Conservation (phyloP, 1,140 invertebrate species). For the Hycleus cichorii region DNA sequence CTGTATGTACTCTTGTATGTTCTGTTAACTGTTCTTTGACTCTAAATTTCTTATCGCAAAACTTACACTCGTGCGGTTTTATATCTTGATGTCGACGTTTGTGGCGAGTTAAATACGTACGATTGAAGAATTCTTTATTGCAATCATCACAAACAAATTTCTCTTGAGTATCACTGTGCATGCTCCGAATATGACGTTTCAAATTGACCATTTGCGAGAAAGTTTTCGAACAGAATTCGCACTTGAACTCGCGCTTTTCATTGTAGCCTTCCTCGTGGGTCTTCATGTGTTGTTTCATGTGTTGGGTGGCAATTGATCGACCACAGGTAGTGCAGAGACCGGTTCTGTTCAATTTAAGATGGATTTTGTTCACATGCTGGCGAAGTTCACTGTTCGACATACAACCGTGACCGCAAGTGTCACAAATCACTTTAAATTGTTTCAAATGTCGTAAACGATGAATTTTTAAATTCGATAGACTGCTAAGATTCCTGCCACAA, state of each 20-base stretch:
- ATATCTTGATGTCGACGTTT: constrained; percentile 28
- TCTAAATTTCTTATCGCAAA: constrained; percentile 49
- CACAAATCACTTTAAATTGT: constrained; percentile 36
- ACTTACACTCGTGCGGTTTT: constrained; percentile 49
- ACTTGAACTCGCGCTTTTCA: neutral
- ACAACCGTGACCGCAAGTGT: constrained; percentile 30
- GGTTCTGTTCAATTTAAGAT: neutral
- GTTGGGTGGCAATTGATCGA: constrained; percentile 25
- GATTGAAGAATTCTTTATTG: constrained; percentile 25
- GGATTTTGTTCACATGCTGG: constrained; percentile 29
- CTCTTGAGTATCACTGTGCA: too few species aligned
- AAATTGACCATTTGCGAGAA: constrained; percentile 3
- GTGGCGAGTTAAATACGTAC: constrained; percentile 24
- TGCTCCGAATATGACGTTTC: neutral
- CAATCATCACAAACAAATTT: constrained; percentile 17
- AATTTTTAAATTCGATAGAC: constrained; percentile 53
- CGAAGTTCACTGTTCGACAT: constrained; percentile 31
- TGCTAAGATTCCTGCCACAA: constrained; percentile 54
- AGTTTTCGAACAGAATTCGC: neutral
- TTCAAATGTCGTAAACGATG: constrained; percentile 55
- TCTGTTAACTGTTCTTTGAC: constrained; percentile 54
- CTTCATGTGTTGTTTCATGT: neutral
- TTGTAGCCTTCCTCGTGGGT: neutral
- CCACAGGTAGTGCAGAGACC: constrained; percentile 31
- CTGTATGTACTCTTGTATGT: constrained; percentile 55